Base-by-base conservation (phyloP, 2,888 invertebrate genomes). In the Patella depressa region DNA sequence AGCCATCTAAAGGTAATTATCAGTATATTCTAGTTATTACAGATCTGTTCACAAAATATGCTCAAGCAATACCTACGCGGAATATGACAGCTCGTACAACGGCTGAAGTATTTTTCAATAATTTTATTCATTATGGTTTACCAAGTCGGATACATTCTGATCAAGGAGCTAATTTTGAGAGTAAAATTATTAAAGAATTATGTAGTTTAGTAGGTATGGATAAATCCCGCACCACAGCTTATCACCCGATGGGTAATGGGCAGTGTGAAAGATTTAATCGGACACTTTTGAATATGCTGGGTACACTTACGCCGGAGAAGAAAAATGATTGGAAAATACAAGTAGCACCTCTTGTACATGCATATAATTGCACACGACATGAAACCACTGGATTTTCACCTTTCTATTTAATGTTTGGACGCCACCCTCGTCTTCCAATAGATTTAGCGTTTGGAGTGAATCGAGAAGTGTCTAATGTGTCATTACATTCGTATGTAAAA, bases 41-140 rank as follows among this genome's bases (percentile, higher is more conserved):
- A n/a, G n/a, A n/a, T n/a, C n/a, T n/a, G n/a, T n/a, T n/a, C n/a
- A n/a, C n/a, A n/a, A n/a, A n/a, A n/a, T n/a, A n/a, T n/a, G n/a
- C n/a, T n/a, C n/a, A n/a, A n/a, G n/a, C n/a, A n/a, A n/a, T n/a
- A n/a, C n/a, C n/a, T n/a, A n/a, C n/a, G n/a, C n/a, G n/a, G n/a
- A n/a, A n/a, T 34, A 3, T 77, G 71, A 79, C 79, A n/a, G 59
- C n/a, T 1, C n/a, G 19, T 59, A 59, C n/a, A n/a, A 59, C n/a
- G 4, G n/a, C n/a, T n/a, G n/a, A 59, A n/a, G 59, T 9, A 59
- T 59, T 59, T 19, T 59, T 59, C n/a, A n/a, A n/a, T n/a, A n/a
- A n/a, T n/a, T n/a, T n/a, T n/a, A n/a, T n/a, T n/a, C n/a, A n/a
- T n/a, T n/a, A n/a, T n/a, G n/a, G n/a, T n/a, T n/a, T n/a, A n/a